Base-by-base conservation (phyloP, 2,888 invertebrate species). In the Epiblema foenella region DNA sequence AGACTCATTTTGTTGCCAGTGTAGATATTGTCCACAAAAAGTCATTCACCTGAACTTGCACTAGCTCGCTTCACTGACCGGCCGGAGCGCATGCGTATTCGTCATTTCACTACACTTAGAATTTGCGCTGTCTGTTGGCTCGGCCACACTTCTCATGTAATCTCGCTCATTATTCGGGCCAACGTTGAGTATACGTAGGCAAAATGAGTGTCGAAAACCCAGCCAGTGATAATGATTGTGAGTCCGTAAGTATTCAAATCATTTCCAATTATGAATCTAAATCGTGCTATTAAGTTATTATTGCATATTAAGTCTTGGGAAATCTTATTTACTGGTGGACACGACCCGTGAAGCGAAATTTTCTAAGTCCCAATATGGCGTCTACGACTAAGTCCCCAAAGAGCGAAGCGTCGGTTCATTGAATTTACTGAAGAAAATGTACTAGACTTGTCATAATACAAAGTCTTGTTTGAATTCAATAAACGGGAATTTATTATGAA, bases 311-410 rank as follows among this genome's bases (percentile, higher is more conserved):
- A 59, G 37, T 64, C 68, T 51, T 74, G 69, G 74, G 77, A 82
- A 78, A 74, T 75, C 76, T 80, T 85, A 81, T 94, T 91, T 93
- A 90, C 94, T 94, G 89, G 91, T 95, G 94, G 82, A 89, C 86
- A 83, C 81, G 83, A 82, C 84, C 83, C 84, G 85, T 86, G 86
- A 88, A 88, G 86, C 93, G 90, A 91, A 93, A 86, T 93, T 94
- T 94, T 93, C 93, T 93, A 96, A 96, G 96, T 96, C 96, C 96
- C 96, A 96, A 96, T 96, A 97, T 97, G 97, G 97, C 97, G 97
- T 95, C 96, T 95, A 95, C 94, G 94, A 94, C 94, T 94, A 95
- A 95, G 95, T 95, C 95, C 95, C 94, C 79, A 81, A 76, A 77
- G 83, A 83, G 80, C 82, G 89, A 93, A 89, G 93, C 91, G 90